Conservation (phyloP, 2,888 invertebrate species). For the Meliscaeva auricollis region DNA sequence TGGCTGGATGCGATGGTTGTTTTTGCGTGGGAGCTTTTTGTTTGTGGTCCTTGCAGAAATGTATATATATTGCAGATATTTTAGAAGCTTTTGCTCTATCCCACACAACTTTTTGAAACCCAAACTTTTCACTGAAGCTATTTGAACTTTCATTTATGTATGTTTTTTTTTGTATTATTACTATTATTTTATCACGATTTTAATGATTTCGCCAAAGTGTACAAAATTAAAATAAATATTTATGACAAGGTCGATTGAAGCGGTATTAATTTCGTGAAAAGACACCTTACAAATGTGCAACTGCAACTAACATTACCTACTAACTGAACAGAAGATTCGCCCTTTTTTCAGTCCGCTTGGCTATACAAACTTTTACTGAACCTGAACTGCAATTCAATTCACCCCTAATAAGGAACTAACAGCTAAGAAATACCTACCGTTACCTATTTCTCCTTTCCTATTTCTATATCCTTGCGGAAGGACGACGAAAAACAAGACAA, state of each 20-base stretch:
- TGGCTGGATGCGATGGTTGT: background rate
- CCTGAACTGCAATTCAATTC: slow-evolving; percentile 53
- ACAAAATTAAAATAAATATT: background rate
- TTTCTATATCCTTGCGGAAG: slow-evolving; percentile 52
- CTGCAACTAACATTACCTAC: slow-evolving; percentile 9
- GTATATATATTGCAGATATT: slow-evolving; percentile 53
- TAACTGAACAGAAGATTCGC: slow-evolving; percentile 17
- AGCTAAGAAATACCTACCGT: slow-evolving; percentile 23
- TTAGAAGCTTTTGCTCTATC: background rate
- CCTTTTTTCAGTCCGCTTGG: slow-evolving; percentile 31
- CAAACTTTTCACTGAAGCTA: background rate
- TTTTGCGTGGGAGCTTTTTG: slow-evolving; percentile 46
- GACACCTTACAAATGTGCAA: slow-evolving; percentile 42
- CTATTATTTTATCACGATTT: background rate
- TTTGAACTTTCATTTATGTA: background rate
- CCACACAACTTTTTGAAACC: background rate
- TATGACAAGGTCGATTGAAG: no score
- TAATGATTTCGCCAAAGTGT: background rate
- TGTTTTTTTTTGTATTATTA: background rate
- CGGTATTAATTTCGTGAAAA: slow-evolving; percentile 23
- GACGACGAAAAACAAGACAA: slow-evolving; percentile 9
- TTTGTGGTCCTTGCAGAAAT: slow-evolving; percentile 41
- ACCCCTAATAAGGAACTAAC: slow-evolving; percentile 61
- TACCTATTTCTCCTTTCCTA: slow-evolving; percentile 35
- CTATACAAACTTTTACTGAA: background rate